Conservation (phyloP, 2,797 vertebrate genomes). For the Phoxinus dragarum region DNA sequence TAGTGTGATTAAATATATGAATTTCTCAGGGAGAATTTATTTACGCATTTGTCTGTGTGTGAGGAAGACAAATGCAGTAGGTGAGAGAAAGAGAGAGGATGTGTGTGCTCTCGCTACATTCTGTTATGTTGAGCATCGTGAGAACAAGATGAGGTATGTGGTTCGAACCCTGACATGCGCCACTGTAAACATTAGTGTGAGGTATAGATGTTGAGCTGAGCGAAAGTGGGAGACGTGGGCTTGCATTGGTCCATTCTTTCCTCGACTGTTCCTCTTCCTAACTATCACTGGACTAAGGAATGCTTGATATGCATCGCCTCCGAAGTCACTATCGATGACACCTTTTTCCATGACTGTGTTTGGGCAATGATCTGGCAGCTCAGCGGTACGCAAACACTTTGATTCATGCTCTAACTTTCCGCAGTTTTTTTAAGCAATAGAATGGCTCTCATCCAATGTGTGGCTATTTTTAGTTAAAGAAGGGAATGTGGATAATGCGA, state of each 20-base stretch:
- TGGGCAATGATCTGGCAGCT: conserved; percentile 65
- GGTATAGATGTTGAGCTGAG: conserved; percentile 44
- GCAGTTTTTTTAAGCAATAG: conserved; percentile 51
- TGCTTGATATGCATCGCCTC: conserved; percentile 70
- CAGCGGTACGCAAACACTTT: conserved; percentile 67
- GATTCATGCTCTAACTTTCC: conserved; percentile 69
- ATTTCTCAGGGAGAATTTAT: neutral
- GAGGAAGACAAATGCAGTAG: neutral
- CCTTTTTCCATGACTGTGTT: conserved; percentile 75
- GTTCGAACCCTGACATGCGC: conserved; percentile 20
- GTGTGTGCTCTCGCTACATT: conserved; percentile 25
- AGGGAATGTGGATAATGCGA: conserved; percentile 45
- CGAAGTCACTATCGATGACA: conserved; percentile 64
- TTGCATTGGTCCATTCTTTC: conserved; percentile 24
- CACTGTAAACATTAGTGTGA: conserved; percentile 50
- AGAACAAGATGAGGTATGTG: conserved; percentile 41
- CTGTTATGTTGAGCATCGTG: conserved; percentile 33
- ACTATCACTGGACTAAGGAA: conserved; percentile 55
- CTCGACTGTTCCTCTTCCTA: conserved; percentile 64
- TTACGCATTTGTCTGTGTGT: neutral
- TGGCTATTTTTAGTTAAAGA: conserved; percentile 41
- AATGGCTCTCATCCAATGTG: conserved; percentile 26
- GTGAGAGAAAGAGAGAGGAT: neutral
- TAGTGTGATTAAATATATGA: conserved; percentile 27
- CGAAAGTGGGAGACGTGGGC: neutral